A percentile compares a stretch with the other conserved stretches of the same genome.
Conservation (phyloP, 2,113 vertebrate genomes). For the Phylloscopus whistleri region DNA sequence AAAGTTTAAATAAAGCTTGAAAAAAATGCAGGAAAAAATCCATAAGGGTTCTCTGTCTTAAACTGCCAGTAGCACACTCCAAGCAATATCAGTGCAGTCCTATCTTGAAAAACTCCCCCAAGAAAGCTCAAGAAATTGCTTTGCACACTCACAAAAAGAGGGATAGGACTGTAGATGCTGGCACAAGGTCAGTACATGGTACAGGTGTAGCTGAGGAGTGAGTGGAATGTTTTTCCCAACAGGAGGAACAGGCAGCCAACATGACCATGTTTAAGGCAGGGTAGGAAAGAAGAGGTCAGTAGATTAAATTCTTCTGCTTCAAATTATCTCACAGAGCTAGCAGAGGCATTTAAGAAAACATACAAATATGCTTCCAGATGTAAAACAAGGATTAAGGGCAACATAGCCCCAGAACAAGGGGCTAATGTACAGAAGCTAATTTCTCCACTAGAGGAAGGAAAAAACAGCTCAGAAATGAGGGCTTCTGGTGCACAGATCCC, state of each 20-base stretch:
- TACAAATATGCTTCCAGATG: neutral
- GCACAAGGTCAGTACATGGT: no score
- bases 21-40: neutral
- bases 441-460: neutral
- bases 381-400: neutral
- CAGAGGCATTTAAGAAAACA: neutral
- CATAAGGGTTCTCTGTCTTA: neutral
- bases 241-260: neutral
- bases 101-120: neutral
- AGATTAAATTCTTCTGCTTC: neutral
- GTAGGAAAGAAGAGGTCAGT: neutral
- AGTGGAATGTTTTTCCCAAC: neutral
- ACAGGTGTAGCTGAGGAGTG: neutral
- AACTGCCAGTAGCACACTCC: neutral
- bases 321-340: neutral
- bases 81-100: neutral
- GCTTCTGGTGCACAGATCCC: neutral
- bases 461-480: neutral
- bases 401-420: neutral
- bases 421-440: neutral
- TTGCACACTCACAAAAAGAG: rapidly evolving
- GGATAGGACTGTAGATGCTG: neutral
- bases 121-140: neutral
- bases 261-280: neutral
- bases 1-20: neutral